Conservation (phyloP, 1,140 invertebrate genomes). For the Euwallacea similis region DNA sequence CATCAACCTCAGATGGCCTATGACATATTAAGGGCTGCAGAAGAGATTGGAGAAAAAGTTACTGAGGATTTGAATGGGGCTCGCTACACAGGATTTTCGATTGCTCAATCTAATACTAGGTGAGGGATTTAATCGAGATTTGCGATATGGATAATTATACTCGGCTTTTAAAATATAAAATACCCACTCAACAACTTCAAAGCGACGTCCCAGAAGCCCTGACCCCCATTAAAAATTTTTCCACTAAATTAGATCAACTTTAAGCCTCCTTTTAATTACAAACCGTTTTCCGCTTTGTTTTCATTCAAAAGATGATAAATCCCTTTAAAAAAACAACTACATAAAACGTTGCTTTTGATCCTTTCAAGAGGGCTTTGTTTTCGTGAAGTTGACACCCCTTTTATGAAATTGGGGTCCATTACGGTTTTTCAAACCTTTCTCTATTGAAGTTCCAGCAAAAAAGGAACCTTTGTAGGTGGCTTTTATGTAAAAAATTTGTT, state of each 20-base stretch:
- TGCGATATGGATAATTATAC: no score
- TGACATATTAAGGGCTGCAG: slow-evolving; percentile 63
- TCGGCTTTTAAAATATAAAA: no score
- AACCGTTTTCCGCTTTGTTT: no score
- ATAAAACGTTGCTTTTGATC: slow-evolving; percentile 3
- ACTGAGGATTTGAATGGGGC: slow-evolving; percentile 64
- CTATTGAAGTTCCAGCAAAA: not conserved
- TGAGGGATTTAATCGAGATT: slow-evolving; percentile 19
- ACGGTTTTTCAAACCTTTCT: slow-evolving; percentile 1
- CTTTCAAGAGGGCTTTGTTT: slow-evolving; percentile 3
- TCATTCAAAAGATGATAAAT: no score
- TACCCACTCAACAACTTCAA: no score
- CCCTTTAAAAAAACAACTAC: not conserved
- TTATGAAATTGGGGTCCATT: slow-evolving; percentile 13
- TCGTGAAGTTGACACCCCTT: slow-evolving; percentile 8
- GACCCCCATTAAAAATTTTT: no score
- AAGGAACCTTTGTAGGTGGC: not conserved
- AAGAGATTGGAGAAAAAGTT: slow-evolving; percentile 59
- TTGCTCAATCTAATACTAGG: slow-evolving; percentile 51
- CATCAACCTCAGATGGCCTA: slow-evolving; percentile 58
- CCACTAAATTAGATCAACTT: no score
- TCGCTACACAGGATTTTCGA: slow-evolving; percentile 53
- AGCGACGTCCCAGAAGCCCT: no score
- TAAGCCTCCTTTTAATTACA: no score
- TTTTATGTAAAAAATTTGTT: not conserved